Conservation (phyloP, 1,140 invertebrate species). For the Drosophila biarmipes region DNA sequence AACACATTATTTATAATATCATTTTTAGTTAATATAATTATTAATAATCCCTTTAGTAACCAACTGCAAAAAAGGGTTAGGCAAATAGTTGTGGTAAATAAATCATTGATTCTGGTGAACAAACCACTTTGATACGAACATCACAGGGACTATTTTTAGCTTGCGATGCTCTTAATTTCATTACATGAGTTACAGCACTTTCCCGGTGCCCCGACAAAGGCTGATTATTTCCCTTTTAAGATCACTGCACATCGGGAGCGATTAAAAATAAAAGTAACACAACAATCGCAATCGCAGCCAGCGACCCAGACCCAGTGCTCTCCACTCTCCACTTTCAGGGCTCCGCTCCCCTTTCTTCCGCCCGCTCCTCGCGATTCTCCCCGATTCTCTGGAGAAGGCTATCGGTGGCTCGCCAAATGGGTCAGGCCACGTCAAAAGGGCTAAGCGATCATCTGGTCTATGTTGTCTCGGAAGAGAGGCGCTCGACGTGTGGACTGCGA, state of each 20-base stretch:
- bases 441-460: slow-evolving; percentile 67
- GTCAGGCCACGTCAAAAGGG: slow-evolving; percentile 77
- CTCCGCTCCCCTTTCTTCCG: slow-evolving; percentile 6
- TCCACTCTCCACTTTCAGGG: slow-evolving; percentile 4
- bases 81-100: background rate
- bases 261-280: slow-evolving; percentile 51
- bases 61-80: background rate
- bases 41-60: no score
- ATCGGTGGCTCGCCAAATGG: slow-evolving; percentile 66
- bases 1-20: no score
- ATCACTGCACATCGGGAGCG: slow-evolving; percentile 29
- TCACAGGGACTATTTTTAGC: background rate
- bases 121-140: background rate
- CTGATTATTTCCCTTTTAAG: slow-evolving; percentile 44
- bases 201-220: slow-evolving; percentile 20
- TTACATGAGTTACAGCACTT: slow-evolving; percentile 25
- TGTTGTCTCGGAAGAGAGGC: background rate
- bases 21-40: no score
- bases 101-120: background rate
- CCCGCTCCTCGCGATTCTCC: slow-evolving; percentile 9
- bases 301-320: slow-evolving; percentile 77
- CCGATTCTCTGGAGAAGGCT: slow-evolving; percentile 38
- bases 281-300: slow-evolving; percentile 30
- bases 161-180: background rate
- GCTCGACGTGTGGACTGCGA: background rate